phyloP scores from a whole-genome alignment of 2,888 invertebrate genomes.

The Scelioninae gen. 1 region DNA sequence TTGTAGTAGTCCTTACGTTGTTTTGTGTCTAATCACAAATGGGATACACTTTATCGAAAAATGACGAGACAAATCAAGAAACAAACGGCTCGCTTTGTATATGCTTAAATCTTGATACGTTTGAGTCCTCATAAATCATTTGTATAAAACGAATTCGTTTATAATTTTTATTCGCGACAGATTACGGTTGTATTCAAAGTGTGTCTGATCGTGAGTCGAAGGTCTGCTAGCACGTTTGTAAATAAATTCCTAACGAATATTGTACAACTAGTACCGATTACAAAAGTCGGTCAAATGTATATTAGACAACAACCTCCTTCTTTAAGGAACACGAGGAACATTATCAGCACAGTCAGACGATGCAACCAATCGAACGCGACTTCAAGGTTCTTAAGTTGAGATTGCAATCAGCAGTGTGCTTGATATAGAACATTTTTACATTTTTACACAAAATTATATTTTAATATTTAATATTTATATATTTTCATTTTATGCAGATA shows the following conservation, averaged over 20 bases:
- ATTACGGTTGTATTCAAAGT: constrained; percentile 56
- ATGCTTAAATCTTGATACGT: constrained; percentile 44
- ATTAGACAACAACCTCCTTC: constrained; percentile 53
- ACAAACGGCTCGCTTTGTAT: constrained; percentile 52
- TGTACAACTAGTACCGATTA: constrained; percentile 77
- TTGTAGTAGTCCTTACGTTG: constrained; percentile 76
- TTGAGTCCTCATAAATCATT: constrained; percentile 33
- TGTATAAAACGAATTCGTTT: constrained; percentile 34
- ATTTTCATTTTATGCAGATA: too few relatives aligned
- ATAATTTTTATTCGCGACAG: constrained; percentile 6
- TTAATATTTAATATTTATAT: too few relatives aligned
- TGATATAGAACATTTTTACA: too few relatives aligned
- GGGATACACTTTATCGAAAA: constrained; percentile 24
- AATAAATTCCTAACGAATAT: constrained; percentile 83
- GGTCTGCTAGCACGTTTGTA: constrained; percentile 82
- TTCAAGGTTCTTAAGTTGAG: neutral
- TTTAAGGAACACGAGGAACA: constrained; percentile 24
- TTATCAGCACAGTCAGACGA: constrained; percentile 61
- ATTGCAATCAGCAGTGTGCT: too few relatives aligned
- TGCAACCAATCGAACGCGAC: constrained; percentile 31
- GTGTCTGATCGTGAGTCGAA: constrained; percentile 66
- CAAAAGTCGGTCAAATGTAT: constrained; percentile 58
- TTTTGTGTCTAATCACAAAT: constrained; percentile 73
- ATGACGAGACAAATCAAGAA: constrained; percentile 2
- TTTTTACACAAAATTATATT: too few relatives aligned